phyloP scores from a whole-genome alignment of 2,888 invertebrate species.

The Ophion ellenae region DNA sequence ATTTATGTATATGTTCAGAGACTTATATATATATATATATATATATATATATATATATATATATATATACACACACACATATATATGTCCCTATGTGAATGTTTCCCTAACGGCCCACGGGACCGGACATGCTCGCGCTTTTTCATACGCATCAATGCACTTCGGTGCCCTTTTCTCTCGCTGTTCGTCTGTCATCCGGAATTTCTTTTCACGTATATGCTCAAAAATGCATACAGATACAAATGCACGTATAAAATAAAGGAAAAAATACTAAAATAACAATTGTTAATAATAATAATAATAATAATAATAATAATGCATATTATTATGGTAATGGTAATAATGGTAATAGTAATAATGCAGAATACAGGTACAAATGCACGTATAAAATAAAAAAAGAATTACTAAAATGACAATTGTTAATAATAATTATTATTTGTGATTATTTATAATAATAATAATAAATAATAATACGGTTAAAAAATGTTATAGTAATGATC shows the following conservation, averaged over 20 bases:
- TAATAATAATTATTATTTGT: too few relatives aligned
- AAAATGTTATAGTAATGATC: not conserved
- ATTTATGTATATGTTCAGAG: not conserved
- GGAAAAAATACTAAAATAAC: not conserved
- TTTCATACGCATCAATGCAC: conserved; percentile 80
- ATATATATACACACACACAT: conserved; percentile 2
- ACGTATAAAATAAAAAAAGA: too few relatives aligned
- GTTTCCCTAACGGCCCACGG: conserved; percentile 69
- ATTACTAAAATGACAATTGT: too few relatives aligned
- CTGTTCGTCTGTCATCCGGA: conserved; percentile 77
- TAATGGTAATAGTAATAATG: too few relatives aligned
- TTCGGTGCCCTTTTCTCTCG: conserved; percentile 66
- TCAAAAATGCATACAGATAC: not conserved
- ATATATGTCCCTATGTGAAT: conserved; percentile 64
- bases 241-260: not conserved
- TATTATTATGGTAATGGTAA: too few relatives aligned
- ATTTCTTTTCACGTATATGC: conserved; percentile 9
- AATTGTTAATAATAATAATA: not conserved
- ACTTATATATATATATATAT: conserved; percentile 28
- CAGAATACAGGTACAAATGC: too few relatives aligned
- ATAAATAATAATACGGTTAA: too few relatives aligned
- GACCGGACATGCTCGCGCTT: conserved; percentile 79
- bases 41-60: not conserved
- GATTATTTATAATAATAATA: too few relatives aligned
- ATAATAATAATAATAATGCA: too few relatives aligned